Evolutionary conservation across 2,797 vertebrate genomes (phyloP).

Genomic region (Poecilia picta): DNA sequence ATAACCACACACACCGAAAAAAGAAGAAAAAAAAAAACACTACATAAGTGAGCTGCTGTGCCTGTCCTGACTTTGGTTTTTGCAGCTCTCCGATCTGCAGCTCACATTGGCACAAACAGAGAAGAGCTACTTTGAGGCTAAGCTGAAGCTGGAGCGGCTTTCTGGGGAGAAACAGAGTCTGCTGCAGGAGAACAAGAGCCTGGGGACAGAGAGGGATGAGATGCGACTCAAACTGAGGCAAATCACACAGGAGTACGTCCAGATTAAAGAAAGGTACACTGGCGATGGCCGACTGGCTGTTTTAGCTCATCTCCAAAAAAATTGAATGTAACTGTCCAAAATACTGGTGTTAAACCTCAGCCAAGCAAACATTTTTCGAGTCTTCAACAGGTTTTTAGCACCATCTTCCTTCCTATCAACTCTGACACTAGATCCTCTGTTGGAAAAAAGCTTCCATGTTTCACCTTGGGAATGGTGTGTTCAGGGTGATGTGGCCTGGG

Average conservation of each 20-base stretch:
- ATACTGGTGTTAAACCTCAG: not conserved
- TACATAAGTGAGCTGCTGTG: not conserved
- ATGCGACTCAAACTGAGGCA: conserved; percentile 73
- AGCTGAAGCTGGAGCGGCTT: conserved; percentile 78
- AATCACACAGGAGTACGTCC: conserved; percentile 69
- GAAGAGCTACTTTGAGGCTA: conserved; percentile 78
- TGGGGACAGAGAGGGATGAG: conserved; percentile 69
- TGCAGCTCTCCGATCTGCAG: conserved; percentile 73
- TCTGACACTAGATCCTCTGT: not conserved
- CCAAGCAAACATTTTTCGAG: not conserved
- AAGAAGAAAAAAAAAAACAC: not conserved
- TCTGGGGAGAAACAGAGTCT: conserved; percentile 74
- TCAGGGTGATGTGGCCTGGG: not conserved
- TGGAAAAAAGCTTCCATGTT: not conserved
- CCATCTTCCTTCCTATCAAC: not conserved
- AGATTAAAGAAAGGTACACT: conserved; percentile 76
- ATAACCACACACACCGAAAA: not conserved
- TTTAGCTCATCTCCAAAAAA: not conserved
- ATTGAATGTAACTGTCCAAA: not conserved
- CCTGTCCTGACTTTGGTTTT: not conserved
- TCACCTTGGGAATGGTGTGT: not conserved
- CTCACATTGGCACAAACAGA: conserved; percentile 69
- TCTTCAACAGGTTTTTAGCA: not conserved
- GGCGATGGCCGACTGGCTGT: accelerated
- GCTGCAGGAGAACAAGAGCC: conserved; percentile 67